Evolutionary conservation across 2,113 vertebrate genomes (phyloP).

Genomic region (Xiphophorus couchianus): DNA sequence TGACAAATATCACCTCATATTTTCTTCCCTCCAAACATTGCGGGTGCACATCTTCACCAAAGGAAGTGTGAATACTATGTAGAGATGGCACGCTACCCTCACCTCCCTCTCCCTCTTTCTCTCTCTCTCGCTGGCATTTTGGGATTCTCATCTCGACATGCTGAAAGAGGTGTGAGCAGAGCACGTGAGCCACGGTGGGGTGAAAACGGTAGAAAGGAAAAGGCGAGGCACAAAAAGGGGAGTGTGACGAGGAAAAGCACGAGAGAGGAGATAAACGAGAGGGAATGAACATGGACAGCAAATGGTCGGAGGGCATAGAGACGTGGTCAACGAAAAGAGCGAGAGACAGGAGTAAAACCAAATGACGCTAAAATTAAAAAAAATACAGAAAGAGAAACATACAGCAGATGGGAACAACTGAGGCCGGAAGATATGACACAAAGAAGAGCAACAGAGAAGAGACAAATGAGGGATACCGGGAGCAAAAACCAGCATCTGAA

Average conservation of each 20-base stretch:
- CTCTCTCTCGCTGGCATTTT: slow-evolving; percentile 50
- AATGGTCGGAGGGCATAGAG: slow-evolving; percentile 55
- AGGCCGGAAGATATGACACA: slow-evolving; percentile 51
- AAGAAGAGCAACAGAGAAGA: slow-evolving; percentile 44
- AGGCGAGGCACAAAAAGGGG: slow-evolving; percentile 31
- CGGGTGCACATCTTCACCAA: slow-evolving; percentile 36
- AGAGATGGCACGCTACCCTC: slow-evolving; percentile 41
- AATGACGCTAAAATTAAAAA: slow-evolving; percentile 54
- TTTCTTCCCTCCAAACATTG: slow-evolving; percentile 37
- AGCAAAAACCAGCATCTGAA: slow-evolving; percentile 66
- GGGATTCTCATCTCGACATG: slow-evolving; percentile 63
- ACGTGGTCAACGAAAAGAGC: slow-evolving; percentile 38
- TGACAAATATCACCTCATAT: slow-evolving; percentile 44
- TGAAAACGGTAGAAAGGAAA: slow-evolving; percentile 27
- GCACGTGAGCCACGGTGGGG: slow-evolving; percentile 36
- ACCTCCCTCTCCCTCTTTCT: background rate
- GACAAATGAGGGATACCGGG: slow-evolving; percentile 54
- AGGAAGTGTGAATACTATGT: slow-evolving; percentile 60
- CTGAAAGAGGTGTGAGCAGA: slow-evolving; percentile 60
- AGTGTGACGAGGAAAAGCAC: slow-evolving; percentile 44
- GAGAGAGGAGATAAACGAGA: slow-evolving; percentile 56
- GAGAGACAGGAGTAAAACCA: slow-evolving; percentile 50
- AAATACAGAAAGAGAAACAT: slow-evolving; percentile 30
- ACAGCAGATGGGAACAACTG: slow-evolving; percentile 34
- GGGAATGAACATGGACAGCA: slow-evolving; percentile 55